These are phyloP conservation scores for Morone saxatilis DNA, from an alignment of 2,113 vertebrate species.

Conservation along the genomic window DNA sequence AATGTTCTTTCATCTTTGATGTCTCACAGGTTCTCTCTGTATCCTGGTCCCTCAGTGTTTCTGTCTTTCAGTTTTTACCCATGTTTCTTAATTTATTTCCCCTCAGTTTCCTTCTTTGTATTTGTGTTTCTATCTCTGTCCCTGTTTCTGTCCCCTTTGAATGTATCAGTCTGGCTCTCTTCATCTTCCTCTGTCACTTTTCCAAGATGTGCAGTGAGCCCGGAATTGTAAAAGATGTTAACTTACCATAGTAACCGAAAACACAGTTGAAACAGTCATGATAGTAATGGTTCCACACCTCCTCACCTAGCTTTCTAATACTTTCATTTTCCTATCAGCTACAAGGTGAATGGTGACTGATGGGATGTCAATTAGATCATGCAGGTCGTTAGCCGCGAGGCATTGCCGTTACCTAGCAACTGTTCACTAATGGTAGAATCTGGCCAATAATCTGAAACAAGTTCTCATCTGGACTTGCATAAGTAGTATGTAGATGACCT, in stretches of 20 bases:
- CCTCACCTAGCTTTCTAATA: not conserved
- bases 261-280: not conserved
- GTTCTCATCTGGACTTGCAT: conserved; percentile 27
- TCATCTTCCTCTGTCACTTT: not conserved
- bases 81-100: not conserved
- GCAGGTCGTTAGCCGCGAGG: conserved; percentile 22
- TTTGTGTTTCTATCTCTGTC: not conserved
- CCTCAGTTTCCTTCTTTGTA: not conserved
- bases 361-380: conserved; percentile 42
- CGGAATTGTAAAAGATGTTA: not conserved
- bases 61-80: too few species aligned
- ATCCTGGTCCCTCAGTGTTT: not conserved
- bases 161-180: not conserved
- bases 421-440: conserved; percentile 38
- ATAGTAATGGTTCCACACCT: conserved; percentile 14
- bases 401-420: conserved; percentile 61
- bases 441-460: conserved; percentile 46
- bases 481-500: conserved; percentile 32
- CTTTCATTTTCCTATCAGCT: conserved; percentile 11
- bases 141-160: not conserved
- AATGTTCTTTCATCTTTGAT: not conserved
- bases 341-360: conserved; percentile 49
- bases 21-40: not conserved
- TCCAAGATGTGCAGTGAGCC: not conserved
- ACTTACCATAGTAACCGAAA: not conserved